Evolutionary conservation across 2,797 vertebrate species (phyloP).

Genomic region (Ctenopoma multispine): DNA sequence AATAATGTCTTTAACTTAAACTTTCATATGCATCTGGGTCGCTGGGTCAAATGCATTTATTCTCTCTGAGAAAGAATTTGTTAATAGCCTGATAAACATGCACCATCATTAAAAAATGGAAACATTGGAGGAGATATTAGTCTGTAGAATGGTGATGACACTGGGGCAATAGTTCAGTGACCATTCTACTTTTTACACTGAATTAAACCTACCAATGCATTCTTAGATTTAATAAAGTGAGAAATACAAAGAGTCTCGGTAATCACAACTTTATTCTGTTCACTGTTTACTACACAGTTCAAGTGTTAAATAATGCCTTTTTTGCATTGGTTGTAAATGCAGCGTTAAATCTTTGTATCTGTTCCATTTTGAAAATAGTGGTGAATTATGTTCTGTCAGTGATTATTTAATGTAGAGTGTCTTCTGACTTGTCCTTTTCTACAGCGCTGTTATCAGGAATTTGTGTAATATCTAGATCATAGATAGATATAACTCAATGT

Average conservation of each 20-base stretch:
- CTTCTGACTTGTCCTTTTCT: constrained; percentile 24
- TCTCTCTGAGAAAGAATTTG: not conserved
- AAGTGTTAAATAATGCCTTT: constrained; percentile 18
- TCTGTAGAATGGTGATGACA: constrained; percentile 22
- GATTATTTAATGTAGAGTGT: constrained; percentile 49
- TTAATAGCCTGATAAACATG: not conserved
- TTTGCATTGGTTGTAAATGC: constrained; percentile 15
- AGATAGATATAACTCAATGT: constrained; percentile 18
- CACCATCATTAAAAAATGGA: constrained; percentile 1
- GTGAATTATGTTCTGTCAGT: constrained; percentile 36
- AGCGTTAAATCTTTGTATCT: no score
- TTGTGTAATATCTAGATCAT: constrained; percentile 5
- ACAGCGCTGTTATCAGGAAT: constrained; percentile 17
- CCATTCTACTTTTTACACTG: constrained; percentile 10
- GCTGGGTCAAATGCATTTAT: constrained; percentile 8
- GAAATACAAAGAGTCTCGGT: not conserved
- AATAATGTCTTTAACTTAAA: constrained; percentile 44
- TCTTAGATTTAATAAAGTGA: constrained; percentile 25
- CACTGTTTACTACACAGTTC: constrained; percentile 10
- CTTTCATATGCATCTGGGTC: constrained; percentile 53
- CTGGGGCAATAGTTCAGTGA: not conserved
- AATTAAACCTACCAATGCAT: constrained; percentile 23
- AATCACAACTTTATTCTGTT: constrained; percentile 18
- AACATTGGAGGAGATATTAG: not conserved
- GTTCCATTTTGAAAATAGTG: no score